Percentiles rank a stretch among this genome's conserved stretches.
phyloP scores from a whole-genome alignment of 2,888 invertebrate genomes.

The Trichopria drosophilae region DNA sequence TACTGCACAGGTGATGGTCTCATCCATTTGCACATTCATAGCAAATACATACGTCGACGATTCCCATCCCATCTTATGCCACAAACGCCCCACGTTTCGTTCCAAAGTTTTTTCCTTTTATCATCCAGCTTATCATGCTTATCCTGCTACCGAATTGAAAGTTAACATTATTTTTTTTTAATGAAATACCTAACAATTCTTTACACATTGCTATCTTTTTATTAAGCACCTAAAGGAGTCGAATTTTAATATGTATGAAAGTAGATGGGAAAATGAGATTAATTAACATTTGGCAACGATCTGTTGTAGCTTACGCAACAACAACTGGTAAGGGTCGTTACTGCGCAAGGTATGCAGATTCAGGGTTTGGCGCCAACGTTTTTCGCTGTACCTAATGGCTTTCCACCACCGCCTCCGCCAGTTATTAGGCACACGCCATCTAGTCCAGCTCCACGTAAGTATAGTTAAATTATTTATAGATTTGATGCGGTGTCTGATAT shows the following conservation, averaged over 20 bases:
- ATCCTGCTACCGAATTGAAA: too few species aligned
- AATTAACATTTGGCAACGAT: conserved; percentile 22
- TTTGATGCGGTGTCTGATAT: too few species aligned
- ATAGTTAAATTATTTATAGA: background rate
- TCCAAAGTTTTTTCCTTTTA: too few species aligned
- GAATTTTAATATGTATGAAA: background rate
- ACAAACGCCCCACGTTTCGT: too few species aligned
- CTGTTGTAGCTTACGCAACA: conserved; percentile 58
- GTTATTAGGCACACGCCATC: conserved; percentile 56
- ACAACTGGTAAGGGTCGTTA: conserved; percentile 65
- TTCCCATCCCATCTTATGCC: too few species aligned
- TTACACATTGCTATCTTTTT: too few species aligned
- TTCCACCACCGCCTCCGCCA: conserved; percentile 53
- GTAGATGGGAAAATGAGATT: background rate
- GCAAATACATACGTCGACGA: too few species aligned
- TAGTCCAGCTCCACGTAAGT: conserved; percentile 56
- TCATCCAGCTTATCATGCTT: too few species aligned
- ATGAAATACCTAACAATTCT: too few species aligned
- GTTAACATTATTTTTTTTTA: too few species aligned
- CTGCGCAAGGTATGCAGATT: conserved; percentile 66
- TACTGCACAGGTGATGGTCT: conserved; percentile 59
- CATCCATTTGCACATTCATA: conserved; percentile 46
- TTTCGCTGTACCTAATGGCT: conserved; percentile 57
- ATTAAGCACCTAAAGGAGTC: too few species aligned
- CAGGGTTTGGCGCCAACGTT: conserved; percentile 57